Percentiles rank a stretch among this genome's conserved stretches.
Conservation (phyloP, 35 echinoderm and acorn worm genomes). For the Diadema setosum region DNA sequence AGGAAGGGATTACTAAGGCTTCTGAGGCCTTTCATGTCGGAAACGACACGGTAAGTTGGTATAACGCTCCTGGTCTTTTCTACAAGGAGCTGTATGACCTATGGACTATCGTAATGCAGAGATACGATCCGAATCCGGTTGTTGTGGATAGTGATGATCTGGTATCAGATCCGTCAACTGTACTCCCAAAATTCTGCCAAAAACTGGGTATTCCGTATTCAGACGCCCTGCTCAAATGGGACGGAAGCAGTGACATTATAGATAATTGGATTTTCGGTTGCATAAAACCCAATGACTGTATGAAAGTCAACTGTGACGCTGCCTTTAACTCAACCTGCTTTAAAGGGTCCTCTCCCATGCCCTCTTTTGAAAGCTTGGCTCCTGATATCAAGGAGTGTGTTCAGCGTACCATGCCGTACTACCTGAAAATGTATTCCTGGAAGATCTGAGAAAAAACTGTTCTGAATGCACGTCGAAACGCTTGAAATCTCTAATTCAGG, state of each 20-base stretch:
- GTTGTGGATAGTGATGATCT: conserved; percentile 42
- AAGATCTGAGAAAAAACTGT: no score
- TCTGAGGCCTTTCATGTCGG: no score
- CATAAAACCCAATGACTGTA: neutral
- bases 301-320: neutral
- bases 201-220: conserved; percentile 10
- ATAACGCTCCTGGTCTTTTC: neutral
- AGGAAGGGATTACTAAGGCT: neutral
- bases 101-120: neutral
- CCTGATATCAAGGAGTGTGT: conserved; percentile 1
- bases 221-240: neutral
- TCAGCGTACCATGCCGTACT: conserved; percentile 7
- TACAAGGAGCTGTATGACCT: neutral
- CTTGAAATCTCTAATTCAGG: no score
- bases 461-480: no score
- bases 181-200: neutral
- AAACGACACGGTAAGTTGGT: no score
- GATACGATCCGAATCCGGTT: neutral
- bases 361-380: neutral
- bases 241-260: neutral
- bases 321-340: conserved; percentile 11
- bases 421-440: conserved; percentile 27
- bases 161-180: conserved; percentile 3
- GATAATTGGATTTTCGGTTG: neutral
- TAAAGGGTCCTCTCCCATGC: neutral